Percentiles rank a stretch among this genome's conserved stretches.
These are phyloP conservation scores for Marmota flaviventris DNA, from an alignment of 2,113 vertebrate genomes.

Conservation along the genomic window DNA sequence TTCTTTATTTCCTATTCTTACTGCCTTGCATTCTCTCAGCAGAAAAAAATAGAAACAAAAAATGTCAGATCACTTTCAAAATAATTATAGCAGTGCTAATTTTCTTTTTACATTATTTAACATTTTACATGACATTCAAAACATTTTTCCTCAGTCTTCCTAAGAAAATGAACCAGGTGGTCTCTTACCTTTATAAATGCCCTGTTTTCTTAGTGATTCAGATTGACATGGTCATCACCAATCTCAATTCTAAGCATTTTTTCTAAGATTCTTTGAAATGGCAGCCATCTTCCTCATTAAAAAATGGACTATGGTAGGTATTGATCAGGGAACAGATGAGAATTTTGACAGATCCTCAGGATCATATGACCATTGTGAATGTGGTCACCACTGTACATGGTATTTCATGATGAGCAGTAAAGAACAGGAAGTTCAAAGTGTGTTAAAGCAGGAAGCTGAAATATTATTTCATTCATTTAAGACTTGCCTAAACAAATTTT, in stretches of 20 bases:
- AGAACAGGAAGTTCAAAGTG: background rate
- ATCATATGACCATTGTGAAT: background rate
- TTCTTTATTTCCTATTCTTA: background rate
- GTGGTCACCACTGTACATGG: background rate
- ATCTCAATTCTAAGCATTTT: background rate
- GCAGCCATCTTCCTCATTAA: background rate
- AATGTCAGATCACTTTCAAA: conserved; percentile 32
- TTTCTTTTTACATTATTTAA: conserved; percentile 19
- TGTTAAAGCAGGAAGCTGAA: background rate
- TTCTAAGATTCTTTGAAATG: background rate
- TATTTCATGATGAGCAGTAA: background rate
- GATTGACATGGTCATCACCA: background rate
- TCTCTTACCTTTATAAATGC: background rate
- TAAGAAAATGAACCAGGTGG: background rate
- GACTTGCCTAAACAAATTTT: background rate
- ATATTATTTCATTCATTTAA: background rate
- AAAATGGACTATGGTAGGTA: background rate
- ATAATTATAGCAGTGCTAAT: background rate
- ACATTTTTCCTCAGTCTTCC: background rate
- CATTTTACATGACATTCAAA: background rate
- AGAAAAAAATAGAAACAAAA: conserved; percentile 48
- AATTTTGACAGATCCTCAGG: background rate
- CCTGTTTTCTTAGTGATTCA: background rate
- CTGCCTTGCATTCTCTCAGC: background rate
- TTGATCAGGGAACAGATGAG: background rate